Evolutionary conservation across 2,888 invertebrate species (phyloP).

Genomic region (Pseudolycoriella hygida): DNA sequence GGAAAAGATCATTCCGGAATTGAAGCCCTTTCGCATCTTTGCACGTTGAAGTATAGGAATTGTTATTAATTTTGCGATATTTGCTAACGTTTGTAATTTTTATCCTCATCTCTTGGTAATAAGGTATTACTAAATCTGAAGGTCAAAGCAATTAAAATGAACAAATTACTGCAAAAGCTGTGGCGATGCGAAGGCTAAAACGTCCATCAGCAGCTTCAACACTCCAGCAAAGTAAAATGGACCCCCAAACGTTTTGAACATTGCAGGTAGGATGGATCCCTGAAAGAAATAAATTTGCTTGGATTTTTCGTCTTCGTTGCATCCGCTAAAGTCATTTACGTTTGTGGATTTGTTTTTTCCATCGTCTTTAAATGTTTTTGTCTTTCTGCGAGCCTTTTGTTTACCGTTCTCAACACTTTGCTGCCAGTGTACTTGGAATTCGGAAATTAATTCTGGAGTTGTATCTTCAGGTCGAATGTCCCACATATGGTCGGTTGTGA

Average conservation of each 20-base stretch:
- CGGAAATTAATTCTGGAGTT: constrained; percentile 16
- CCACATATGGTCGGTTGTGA: constrained; percentile 36
- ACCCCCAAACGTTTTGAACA: constrained; percentile 7
- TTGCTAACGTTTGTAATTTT: no score
- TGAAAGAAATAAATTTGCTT: not conserved
- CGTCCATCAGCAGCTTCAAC: constrained; percentile 5
- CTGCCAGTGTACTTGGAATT: constrained; percentile 30
- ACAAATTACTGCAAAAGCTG: constrained; percentile 5
- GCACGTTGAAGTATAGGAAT: no score
- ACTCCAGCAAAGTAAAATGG: constrained; percentile 9
- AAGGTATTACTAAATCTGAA: no score
- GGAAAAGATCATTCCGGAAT: no score
- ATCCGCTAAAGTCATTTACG: no score
- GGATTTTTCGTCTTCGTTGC: not conserved
- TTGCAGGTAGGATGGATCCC: constrained; percentile 8
- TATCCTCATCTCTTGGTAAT: no score
- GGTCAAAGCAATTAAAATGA: no score
- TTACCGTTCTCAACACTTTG: constrained; percentile 16
- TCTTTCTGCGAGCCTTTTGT: constrained; percentile 10
- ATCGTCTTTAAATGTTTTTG: no score
- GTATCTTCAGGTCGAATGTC: constrained; percentile 31
- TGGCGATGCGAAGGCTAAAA: constrained; percentile 8
- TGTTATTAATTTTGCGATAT: no score
- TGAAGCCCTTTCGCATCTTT: no score
- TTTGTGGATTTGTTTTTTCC: no score